phyloP scores from a whole-genome alignment of 2,888 invertebrate species.

The Rhogogaster chlorosoma region DNA sequence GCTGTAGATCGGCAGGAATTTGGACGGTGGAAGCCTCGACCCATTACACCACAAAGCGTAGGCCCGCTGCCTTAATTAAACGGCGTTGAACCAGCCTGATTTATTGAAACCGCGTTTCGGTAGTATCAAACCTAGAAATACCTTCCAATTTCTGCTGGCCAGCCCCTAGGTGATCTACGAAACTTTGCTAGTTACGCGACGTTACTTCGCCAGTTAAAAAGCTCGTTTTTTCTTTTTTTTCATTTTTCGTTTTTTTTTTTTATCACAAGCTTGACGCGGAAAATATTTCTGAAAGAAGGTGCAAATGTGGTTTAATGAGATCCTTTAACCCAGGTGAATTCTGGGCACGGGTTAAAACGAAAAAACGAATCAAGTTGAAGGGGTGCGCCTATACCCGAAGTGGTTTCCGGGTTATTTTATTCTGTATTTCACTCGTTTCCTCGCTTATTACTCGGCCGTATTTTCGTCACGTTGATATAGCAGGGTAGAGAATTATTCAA shows the following conservation, averaged over 20 bases:
- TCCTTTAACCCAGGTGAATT: background rate
- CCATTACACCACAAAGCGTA: slow-evolving; percentile 52
- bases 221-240: background rate
- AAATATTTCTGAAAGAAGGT: background rate
- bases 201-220: background rate
- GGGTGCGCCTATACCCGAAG: background rate
- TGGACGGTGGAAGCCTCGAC: slow-evolving; percentile 55
- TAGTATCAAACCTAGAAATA: slow-evolving; percentile 48
- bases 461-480: slow-evolving; percentile 28
- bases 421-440: background rate
- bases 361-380: background rate
- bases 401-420: background rate
- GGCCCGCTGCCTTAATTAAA: slow-evolving; percentile 54
- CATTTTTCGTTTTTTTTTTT: background rate
- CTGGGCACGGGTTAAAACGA: background rate
- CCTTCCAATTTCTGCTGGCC: slow-evolving; percentile 39
- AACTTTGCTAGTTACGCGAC: slow-evolving; percentile 40
- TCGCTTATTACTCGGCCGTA: background rate
- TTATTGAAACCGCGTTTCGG: slow-evolving; percentile 49
- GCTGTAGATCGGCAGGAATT: slow-evolving; percentile 74
- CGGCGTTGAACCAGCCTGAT: slow-evolving; percentile 52
- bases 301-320: background rate
- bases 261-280: background rate
- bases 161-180: background rate
- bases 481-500: background rate